Percentiles rank a stretch among this genome's conserved stretches.
Evolutionary conservation across 2,113 vertebrate species (phyloP).

Genomic region (Phoxinus phoxinus): DNA sequence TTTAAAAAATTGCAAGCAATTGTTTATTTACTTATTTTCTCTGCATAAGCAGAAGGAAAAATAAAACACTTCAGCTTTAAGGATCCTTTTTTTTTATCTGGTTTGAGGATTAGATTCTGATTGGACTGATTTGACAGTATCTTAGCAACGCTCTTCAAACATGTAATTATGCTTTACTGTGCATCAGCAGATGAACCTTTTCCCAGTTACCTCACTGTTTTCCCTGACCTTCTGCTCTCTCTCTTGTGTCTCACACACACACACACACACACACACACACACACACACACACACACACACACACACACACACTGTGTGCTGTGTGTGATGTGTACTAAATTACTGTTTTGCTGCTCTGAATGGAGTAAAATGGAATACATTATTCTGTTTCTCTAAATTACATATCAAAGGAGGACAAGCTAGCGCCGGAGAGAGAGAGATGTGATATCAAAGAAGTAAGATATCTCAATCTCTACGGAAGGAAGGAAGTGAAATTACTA

Average conservation of each 20-base stretch:
- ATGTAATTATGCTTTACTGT: constrained; percentile 1
- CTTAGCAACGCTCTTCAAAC: constrained; percentile 31
- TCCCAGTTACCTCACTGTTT: not conserved
- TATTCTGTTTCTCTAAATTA: constrained; percentile 47
- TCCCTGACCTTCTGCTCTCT: not conserved
- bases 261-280: not conserved
- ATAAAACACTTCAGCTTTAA: constrained; percentile 1
- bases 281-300: not conserved
- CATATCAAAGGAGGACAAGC: constrained; percentile 33
- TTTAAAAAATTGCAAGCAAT: not conserved
- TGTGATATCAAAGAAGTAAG: constrained; percentile 7
- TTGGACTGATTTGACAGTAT: constrained; percentile 29
- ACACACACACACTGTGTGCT: constrained; percentile 11
- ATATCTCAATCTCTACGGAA: constrained; percentile 24
- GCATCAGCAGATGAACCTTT: constrained; percentile 21
- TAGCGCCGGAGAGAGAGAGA: not conserved
- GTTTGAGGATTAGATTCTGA: not conserved
- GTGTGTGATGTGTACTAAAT: constrained; percentile 29
- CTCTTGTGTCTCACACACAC: not conserved
- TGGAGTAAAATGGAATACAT: constrained; percentile 48
- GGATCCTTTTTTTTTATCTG: not conserved
- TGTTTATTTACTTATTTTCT: not conserved
- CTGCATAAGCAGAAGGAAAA: not conserved
- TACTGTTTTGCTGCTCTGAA: constrained; percentile 37
- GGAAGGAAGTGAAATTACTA: constrained; percentile 19